phyloP scores from a whole-genome alignment of 2,113 vertebrate species.

The Nanorana parkeri region DNA sequence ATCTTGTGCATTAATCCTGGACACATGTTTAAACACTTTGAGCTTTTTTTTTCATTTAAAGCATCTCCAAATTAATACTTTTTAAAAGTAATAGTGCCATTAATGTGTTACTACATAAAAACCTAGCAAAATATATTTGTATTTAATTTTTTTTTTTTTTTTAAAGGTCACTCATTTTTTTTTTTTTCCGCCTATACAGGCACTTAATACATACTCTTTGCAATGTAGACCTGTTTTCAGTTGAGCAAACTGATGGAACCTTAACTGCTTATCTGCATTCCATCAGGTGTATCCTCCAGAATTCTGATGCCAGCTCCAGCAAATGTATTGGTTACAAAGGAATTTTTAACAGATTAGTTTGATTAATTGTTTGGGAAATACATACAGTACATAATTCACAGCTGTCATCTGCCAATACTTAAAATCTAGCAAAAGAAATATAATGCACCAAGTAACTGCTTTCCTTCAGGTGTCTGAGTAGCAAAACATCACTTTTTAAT shows the following conservation, averaged over 20 bases:
- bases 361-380: slow-evolving; percentile 34
- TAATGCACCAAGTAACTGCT: background rate
- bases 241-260: slow-evolving; percentile 5
- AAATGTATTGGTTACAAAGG: slow-evolving; percentile 25
- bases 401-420: slow-evolving; percentile 12
- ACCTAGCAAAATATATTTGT: background rate
- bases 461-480: background rate
- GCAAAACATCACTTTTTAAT: background rate
- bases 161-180: background rate
- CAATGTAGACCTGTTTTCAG: slow-evolving; percentile 17
- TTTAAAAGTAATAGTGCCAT: no score
- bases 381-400: slow-evolving; percentile 17
- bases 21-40: slow-evolving; percentile 32
- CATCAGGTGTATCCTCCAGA: slow-evolving; percentile 48
- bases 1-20: slow-evolving; percentile 41
- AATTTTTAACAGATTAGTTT: slow-evolving; percentile 32
- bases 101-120: no score
- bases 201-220: background rate
- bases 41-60: background rate
- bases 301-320: slow-evolving; percentile 18
- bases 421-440: background rate
- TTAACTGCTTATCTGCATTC: slow-evolving; percentile 37
- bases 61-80: no score
- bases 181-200: background rate
- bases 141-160: background rate